Percentiles rank a stretch among this genome's conserved stretches.
Conservation (phyloP, 2,888 invertebrate species). For the Willowsia nigromaculata region DNA sequence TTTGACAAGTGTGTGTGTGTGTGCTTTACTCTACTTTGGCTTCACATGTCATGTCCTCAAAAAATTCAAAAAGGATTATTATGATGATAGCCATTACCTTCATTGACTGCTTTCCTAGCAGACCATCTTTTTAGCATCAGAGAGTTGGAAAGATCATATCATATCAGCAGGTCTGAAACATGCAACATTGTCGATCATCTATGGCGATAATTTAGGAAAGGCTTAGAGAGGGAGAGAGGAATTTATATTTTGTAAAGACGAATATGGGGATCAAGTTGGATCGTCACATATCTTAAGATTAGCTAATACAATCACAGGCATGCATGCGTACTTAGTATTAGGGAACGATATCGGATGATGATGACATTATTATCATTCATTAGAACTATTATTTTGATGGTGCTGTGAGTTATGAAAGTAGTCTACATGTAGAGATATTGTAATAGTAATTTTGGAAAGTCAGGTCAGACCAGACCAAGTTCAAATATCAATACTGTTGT, state of each 20-base stretch:
- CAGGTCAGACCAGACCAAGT: background rate
- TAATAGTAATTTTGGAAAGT: no score
- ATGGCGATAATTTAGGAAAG: background rate
- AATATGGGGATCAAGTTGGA: no score
- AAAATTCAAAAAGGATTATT: background rate
- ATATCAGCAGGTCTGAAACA: background rate
- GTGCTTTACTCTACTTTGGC: conserved; percentile 4
- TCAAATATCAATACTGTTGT: background rate
- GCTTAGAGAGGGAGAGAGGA: background rate
- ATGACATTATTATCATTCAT: background rate
- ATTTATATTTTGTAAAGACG: no score
- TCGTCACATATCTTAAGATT: background rate
- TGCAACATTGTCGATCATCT: background rate
- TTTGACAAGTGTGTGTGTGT: background rate
- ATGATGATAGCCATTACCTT: background rate
- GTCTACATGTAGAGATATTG: no score
- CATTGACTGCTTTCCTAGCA: background rate
- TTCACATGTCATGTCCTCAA: conserved; percentile 7
- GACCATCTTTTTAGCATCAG: background rate
- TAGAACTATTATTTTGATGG: background rate
- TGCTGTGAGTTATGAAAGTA: no score
- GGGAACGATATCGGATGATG: background rate
- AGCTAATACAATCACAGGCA: background rate
- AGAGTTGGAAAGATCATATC: background rate
- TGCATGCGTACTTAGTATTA: background rate